These are phyloP conservation scores for Prunella fulvescens DNA, from an alignment of 2,113 vertebrate genomes.

Conservation along the genomic window DNA sequence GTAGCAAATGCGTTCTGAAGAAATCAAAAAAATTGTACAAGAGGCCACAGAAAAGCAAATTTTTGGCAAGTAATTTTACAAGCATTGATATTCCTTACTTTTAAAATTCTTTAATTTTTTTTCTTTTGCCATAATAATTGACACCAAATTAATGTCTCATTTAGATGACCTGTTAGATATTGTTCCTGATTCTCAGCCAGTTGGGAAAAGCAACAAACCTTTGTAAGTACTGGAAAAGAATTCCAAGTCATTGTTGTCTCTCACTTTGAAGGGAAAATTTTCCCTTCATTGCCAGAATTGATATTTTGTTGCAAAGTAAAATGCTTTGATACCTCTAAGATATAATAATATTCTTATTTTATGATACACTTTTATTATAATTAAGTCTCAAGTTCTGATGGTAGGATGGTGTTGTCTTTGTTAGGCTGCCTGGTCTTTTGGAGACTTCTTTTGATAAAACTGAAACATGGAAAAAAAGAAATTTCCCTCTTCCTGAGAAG, in stretches of 20 bases:
- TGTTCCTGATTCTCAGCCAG: constrained; percentile 79
- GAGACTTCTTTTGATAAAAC: constrained; percentile 33
- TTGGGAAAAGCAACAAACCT: constrained; percentile 24
- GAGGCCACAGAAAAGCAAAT: constrained; percentile 30
- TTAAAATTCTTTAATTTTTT: not conserved
- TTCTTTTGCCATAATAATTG: not conserved
- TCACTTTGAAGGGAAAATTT: not conserved
- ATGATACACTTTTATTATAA: not conserved
- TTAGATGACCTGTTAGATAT: constrained; percentile 73
- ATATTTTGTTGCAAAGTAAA: not conserved
- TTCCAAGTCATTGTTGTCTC: not conserved
- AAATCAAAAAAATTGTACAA: not conserved
- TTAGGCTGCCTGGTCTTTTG: constrained; percentile 58
- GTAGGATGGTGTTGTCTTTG: not conserved
- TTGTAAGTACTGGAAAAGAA: constrained; percentile 75
- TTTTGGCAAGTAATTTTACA: constrained; percentile 59
- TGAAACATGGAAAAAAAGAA: constrained; percentile 27
- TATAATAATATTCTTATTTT: not conserved
- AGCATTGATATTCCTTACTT: not conserved
- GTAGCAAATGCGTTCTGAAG: constrained; percentile 18
- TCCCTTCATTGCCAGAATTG: not conserved
- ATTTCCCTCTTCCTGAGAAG: constrained; percentile 61
- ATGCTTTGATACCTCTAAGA: not conserved
- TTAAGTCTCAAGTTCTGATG: not conserved
- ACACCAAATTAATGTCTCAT: constrained; percentile 36